A percentile compares a stretch with the other conserved stretches of the same genome.
Conservation (phyloP, 2,113 vertebrate genomes). For the Hippolais icterina region DNA sequence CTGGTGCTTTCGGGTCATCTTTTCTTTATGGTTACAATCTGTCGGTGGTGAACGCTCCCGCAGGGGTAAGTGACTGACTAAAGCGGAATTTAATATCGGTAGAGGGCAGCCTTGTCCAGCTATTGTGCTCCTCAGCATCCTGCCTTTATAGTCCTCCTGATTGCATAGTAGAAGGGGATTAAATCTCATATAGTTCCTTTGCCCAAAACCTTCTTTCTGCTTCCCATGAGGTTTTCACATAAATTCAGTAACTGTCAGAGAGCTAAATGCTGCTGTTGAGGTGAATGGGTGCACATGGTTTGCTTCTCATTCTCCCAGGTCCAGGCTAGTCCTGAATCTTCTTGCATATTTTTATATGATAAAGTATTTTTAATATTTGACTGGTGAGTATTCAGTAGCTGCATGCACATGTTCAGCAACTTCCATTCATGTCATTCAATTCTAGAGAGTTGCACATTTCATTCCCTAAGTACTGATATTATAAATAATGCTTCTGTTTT, state of each 20-base stretch:
- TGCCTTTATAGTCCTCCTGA: neutral
- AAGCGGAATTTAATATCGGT: neutral
- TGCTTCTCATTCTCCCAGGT: neutral
- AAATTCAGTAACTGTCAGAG: neutral
- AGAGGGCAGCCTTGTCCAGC: slow-evolving; percentile 21
- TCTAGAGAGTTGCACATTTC: neutral
- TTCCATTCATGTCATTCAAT: neutral
- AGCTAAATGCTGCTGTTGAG: neutral
- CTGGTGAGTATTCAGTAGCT: neutral
- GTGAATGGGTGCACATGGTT: rapidly evolving
- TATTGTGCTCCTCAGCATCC: neutral
- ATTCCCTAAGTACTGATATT: neutral
- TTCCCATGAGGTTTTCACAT: neutral
- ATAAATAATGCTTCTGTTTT: neutral
- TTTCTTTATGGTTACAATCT: slow-evolving; percentile 92
- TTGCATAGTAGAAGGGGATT: neutral
- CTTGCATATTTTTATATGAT: neutral
- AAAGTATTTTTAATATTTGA: neutral
- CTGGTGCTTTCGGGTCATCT: slow-evolving; percentile 87
- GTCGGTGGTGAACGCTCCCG: slow-evolving; percentile 87
- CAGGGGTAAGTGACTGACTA: slow-evolving; percentile 76
- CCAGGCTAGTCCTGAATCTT: neutral
- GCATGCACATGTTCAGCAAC: neutral
- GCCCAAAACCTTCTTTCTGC: neutral
- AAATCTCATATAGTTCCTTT: neutral